Evolutionary conservation across 2,113 vertebrate genomes (phyloP), one percentile per base, ranked within the genome.

Genomic region (Meleagris gallopavo): DNA sequence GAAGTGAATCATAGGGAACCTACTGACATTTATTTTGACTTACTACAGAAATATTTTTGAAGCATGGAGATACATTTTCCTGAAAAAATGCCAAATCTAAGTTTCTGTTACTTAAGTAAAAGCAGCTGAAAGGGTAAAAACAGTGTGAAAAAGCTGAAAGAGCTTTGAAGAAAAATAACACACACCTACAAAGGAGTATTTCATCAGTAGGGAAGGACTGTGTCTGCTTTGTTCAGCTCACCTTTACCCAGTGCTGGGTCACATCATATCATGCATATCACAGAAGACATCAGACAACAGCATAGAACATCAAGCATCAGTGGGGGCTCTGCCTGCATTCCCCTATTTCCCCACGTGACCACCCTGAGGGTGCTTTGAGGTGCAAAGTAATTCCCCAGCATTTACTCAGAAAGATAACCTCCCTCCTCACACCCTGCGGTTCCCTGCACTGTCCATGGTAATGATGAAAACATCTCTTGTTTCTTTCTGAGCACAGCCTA

Each of bases 11-110:
- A n/a, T 45, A 57, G 61, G 18, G 69, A 93, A 87, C 29, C 40
- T 69, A 58, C 27, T 93, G 62, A 83, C 83, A 83, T 89, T 70
- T 94, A 52, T 94, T 91, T 89, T 88, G 50, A 72, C 43, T 86
- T 80, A 14, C 29, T 73, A 70, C 77, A 78, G 52, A 69, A 77
- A 40, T 9, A 16, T 24, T 88, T 91, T 87, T 73, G 30, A 93
- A 94, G 32, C 20, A 81, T 83, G 36, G 93, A 83, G 72, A 66
- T n/a, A 81, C 7, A 34, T 62, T 70, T 88, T 88, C 87, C 30
- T 14, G 79, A 64, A 86, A 82, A 88, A 94, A 84, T 60, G 54
- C 12, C 40, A 93, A 83, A 85, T 73, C 81, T 86, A 88, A 65
- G 13, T 70, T 83, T 67, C 13, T 12, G 9, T 90, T 91, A 41